Evolutionary conservation across 2,797 vertebrate species (phyloP).

Genomic region (Kryptopterus vitreolus): DNA sequence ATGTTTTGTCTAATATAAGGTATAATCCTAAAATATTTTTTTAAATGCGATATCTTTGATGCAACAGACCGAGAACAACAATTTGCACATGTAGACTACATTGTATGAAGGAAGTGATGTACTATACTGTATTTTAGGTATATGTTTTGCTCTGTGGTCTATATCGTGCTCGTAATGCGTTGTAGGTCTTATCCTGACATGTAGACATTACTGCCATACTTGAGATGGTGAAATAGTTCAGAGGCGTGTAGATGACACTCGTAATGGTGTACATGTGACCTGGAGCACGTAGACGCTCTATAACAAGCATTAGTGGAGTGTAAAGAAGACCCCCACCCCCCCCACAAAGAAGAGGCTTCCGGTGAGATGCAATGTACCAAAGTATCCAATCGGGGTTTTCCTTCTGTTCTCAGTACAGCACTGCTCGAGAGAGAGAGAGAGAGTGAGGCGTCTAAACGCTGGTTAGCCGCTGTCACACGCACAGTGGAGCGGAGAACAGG

Average conservation of each 20-base stretch:
- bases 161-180: not conserved
- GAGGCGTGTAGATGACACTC: not conserved
- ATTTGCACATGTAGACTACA: not conserved
- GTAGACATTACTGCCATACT: not conserved
- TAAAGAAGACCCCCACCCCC: no score
- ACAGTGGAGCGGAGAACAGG: constrained; percentile 90
- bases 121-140: not conserved
- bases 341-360: constrained; percentile 18
- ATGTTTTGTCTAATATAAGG: no score
- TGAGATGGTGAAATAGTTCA: not conserved
- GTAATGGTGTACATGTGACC: constrained; percentile 26
- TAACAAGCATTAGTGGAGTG: not conserved
- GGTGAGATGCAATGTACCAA: not conserved
- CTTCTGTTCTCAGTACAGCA: constrained; percentile 13
- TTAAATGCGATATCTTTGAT: not conserved
- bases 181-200: not conserved
- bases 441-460: constrained; percentile 83
- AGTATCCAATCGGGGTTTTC: constrained; percentile 17
- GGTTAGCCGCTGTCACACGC: constrained; percentile 99
- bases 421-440: constrained; percentile 60
- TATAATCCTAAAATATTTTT: not conserved
- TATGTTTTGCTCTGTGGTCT: not conserved
- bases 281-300: constrained; percentile 35
- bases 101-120: not conserved
- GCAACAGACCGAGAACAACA: not conserved